Percentiles rank a stretch among this genome's conserved stretches.
These are phyloP conservation scores for Antennarius striatus DNA, from an alignment of 2,113 vertebrate species.

Conservation along the genomic window DNA sequence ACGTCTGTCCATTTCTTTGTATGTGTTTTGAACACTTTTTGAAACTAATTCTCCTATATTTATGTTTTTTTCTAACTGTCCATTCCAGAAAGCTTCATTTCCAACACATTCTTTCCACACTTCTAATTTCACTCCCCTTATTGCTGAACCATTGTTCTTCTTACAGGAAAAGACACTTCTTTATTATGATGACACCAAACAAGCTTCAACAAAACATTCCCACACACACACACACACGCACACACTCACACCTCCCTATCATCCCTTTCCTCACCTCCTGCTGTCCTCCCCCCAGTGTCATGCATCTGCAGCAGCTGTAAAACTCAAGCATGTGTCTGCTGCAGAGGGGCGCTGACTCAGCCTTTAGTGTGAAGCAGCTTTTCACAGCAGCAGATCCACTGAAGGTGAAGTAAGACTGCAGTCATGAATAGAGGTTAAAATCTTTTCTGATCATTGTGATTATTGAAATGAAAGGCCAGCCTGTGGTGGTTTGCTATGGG, in stretches of 20 bases:
- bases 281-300: constrained; percentile 17
- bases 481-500: not conserved
- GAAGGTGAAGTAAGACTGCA: not conserved
- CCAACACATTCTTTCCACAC: no score
- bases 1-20: no score
- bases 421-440: no score
- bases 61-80: no score
- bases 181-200: constrained; percentile 3
- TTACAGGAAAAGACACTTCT: constrained; percentile 15
- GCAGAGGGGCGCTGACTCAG: constrained; percentile 21
- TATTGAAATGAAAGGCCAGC: no score
- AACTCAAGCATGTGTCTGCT: constrained; percentile 3
- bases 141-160: not conserved
- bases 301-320: constrained; percentile 46
- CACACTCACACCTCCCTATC: no score
- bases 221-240: no score
- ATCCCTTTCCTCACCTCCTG: constrained; percentile 3
- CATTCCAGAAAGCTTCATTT: no score
- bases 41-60: no score
- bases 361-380: not conserved
- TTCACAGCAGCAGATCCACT: constrained; percentile 6
- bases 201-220: not conserved
- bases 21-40: no score
- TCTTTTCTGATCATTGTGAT: no score
- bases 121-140: not conserved